These are phyloP conservation scores for Nymphalis c-album DNA, from an alignment of 2,888 invertebrate genomes.

Conservation along the genomic window DNA sequence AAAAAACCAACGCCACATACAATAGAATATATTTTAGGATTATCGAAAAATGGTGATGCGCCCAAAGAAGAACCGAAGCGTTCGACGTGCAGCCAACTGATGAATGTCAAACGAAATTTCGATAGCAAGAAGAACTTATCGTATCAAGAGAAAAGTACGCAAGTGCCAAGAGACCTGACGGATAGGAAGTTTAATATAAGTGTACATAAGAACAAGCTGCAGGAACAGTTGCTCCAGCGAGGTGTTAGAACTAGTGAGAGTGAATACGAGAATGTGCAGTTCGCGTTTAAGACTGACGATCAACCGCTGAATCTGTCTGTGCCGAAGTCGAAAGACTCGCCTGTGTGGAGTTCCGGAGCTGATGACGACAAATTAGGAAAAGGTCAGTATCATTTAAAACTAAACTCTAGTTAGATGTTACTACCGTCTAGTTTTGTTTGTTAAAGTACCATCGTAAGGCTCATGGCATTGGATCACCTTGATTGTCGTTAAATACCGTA, in stretches of 20 bases:
- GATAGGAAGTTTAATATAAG: slow-evolving; percentile 58
- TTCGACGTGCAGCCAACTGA: slow-evolving; percentile 58
- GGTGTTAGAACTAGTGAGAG: slow-evolving; percentile 66
- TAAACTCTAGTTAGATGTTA: no score
- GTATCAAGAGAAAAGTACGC: slow-evolving; percentile 60
- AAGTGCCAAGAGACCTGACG: slow-evolving; percentile 62
- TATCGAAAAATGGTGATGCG: slow-evolving; percentile 52
- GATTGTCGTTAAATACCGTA: no score
- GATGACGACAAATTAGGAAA: slow-evolving; percentile 63
- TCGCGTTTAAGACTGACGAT: slow-evolving; percentile 64
- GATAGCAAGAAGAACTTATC: slow-evolving; percentile 50
- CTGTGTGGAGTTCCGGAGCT: slow-evolving; percentile 51
- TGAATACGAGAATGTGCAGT: slow-evolving; percentile 58
- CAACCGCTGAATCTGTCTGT: slow-evolving; percentile 83
- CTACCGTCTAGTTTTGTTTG: no score
- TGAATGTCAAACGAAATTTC: slow-evolving; percentile 65
- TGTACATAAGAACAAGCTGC: slow-evolving; percentile 69
- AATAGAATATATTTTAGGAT: slow-evolving; percentile 92
- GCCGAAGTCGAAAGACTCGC: slow-evolving; percentile 74
- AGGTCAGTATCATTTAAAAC: slow-evolving; percentile 51
- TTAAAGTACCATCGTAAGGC: no score
- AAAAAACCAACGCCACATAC: slow-evolving; percentile 92
- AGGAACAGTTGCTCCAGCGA: slow-evolving; percentile 71
- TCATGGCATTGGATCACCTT: no score
- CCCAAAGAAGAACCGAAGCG: slow-evolving; percentile 45